These are phyloP conservation scores for Engystomops pustulosus DNA, from an alignment of 2,113 vertebrate genomes.

Conservation along the genomic window DNA sequence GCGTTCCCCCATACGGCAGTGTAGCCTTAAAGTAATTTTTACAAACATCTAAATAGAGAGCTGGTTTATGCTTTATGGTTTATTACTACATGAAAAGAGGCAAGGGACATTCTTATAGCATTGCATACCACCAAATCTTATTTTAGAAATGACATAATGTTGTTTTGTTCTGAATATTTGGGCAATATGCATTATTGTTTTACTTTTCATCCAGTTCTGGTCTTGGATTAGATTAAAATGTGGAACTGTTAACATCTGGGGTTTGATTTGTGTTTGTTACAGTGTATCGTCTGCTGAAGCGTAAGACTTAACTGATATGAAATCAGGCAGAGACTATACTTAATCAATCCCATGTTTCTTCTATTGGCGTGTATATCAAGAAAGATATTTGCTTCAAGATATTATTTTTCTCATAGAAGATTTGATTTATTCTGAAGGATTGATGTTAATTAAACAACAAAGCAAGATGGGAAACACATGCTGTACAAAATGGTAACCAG, in stretches of 20 bases:
- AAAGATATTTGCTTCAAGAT: slow-evolving; percentile 62
- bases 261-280: slow-evolving; percentile 46
- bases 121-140: neutral
- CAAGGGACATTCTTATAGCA: too few relatives aligned
- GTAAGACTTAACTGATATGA: slow-evolving; percentile 57
- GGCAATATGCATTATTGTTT: neutral
- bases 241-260: slow-evolving; percentile 4
- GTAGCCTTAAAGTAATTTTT: too few relatives aligned
- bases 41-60: too few relatives aligned
- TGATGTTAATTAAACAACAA: slow-evolving; percentile 68
- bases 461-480: slow-evolving; percentile 66
- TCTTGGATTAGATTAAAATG: slow-evolving; percentile 1
- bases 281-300: slow-evolving; percentile 44
- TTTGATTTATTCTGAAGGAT: slow-evolving; percentile 64
- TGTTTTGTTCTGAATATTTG: neutral
- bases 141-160: neutral
- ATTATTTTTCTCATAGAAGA: slow-evolving; percentile 64
- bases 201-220: neutral
- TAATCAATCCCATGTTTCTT: slow-evolving; percentile 57
- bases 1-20: too few relatives aligned
- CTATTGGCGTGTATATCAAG: slow-evolving; percentile 62
- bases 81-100: too few relatives aligned
- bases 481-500: slow-evolving; percentile 59
- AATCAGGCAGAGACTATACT: slow-evolving; percentile 56
- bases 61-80: too few relatives aligned